Percentiles rank a stretch among this genome's conserved stretches.
Evolutionary conservation across 2,888 invertebrate genomes (phyloP).

Genomic region (Epirrita christyi): DNA sequence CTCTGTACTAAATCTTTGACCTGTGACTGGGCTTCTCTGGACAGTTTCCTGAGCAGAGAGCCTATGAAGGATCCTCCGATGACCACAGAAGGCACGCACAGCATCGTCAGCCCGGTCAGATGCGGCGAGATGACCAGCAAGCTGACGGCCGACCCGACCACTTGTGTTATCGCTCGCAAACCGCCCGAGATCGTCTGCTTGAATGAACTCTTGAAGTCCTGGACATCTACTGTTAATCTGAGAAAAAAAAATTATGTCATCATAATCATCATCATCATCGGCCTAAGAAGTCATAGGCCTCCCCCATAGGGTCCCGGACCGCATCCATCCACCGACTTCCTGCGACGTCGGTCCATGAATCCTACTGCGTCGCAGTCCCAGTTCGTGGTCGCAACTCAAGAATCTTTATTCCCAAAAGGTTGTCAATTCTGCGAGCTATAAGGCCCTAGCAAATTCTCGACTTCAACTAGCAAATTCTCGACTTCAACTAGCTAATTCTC

Average conservation of each 20-base stretch:
- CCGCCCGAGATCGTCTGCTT: constrained; percentile 97
- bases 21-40: constrained; percentile 93
- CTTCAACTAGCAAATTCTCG: too few species aligned
- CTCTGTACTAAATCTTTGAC: too few species aligned
- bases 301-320: too few species aligned
- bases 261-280: too few species aligned
- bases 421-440: too few species aligned
- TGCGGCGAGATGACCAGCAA: constrained; percentile 95
- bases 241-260: background rate
- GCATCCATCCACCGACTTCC: too few species aligned
- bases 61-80: constrained; percentile 94
- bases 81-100: constrained; percentile 95
- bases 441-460: too few species aligned
- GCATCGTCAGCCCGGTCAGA: constrained; percentile 92
- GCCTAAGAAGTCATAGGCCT: too few species aligned
- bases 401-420: too few species aligned
- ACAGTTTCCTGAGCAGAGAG: constrained; percentile 89
- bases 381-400: too few species aligned
- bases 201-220: constrained; percentile 98
- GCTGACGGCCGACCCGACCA: constrained; percentile 90
- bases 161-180: constrained; percentile 89
- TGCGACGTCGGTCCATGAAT: too few species aligned
- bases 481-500: background rate
- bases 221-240: constrained; percentile 95
- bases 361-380: too few species aligned